phyloP scores from a whole-genome alignment of 2,888 invertebrate genomes.

The Stenurella melanura region DNA sequence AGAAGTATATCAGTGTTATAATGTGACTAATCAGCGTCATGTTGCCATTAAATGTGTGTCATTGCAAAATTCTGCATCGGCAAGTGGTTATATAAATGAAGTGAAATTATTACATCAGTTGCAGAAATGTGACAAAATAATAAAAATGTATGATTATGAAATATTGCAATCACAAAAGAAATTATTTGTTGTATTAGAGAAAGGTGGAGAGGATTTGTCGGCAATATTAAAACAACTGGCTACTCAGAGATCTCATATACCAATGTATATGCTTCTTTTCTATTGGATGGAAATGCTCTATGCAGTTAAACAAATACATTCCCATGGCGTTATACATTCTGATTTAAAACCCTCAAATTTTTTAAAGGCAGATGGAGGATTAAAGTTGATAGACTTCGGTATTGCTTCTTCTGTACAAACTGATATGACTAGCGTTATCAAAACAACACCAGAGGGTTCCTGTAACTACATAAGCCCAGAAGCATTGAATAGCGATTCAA shows the following conservation, averaged over 20 bases:
- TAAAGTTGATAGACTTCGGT: constrained; percentile 98
- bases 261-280: constrained; percentile 86
- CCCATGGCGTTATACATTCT: constrained; percentile 90
- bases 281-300: constrained; percentile 97
- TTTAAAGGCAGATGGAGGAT: constrained; percentile 86
- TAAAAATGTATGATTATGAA: constrained; percentile 90
- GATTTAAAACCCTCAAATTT: constrained; percentile 99
- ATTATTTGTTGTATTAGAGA: constrained; percentile 93
- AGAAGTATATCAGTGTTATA: constrained; percentile 85
- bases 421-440: constrained; percentile 92
- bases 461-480: constrained; percentile 98
- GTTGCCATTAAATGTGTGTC: constrained; percentile 90
- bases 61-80: constrained; percentile 83
- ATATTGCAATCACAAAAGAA: constrained; percentile 78
- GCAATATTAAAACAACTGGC: constrained; percentile 79
- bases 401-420: constrained; percentile 91
- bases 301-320: constrained; percentile 92
- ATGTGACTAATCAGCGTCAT: constrained; percentile 76
- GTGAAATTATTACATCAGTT: constrained; percentile 87
- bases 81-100: constrained; percentile 91
- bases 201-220: constrained; percentile 92
- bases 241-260: constrained; percentile 74
- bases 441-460: constrained; percentile 89
- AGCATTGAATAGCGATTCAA: constrained; percentile 81
- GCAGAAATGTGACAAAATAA: constrained; percentile 88